Conservation (phyloP, 2,113 vertebrate genomes). For the Falcunculus frontatus region DNA sequence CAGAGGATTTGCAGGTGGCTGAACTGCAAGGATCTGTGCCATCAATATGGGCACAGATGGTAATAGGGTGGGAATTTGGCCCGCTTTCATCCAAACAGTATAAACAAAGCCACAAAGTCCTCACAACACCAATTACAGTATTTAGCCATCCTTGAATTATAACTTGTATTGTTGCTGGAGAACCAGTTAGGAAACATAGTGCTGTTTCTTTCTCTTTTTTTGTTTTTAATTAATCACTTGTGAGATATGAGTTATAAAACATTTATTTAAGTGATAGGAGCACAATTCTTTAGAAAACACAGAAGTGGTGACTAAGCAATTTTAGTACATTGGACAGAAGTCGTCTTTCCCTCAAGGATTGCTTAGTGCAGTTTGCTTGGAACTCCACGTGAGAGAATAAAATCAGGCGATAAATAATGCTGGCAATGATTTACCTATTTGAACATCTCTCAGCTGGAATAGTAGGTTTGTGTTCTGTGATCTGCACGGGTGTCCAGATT, state of each 20-base stretch:
- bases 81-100: not conserved
- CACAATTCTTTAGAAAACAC: not conserved
- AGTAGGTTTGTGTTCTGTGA: not conserved
- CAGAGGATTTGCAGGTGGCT: not conserved
- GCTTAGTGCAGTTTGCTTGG: not conserved
- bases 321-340: not conserved
- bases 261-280: not conserved
- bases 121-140: not conserved
- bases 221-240: not conserved
- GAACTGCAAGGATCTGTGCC: not conserved
- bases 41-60: not conserved
- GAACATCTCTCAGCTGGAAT: not conserved
- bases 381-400: not conserved
- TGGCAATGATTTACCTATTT: not conserved
- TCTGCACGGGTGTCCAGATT: not conserved
- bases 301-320: not conserved
- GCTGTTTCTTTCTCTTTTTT: not conserved
- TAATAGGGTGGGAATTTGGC: not conserved
- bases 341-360: not conserved
- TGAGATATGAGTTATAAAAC: not conserved
- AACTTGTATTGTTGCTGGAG: not conserved
- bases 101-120: not conserved
- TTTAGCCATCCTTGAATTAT: not conserved
- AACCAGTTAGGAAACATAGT: not conserved
- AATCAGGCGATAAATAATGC: not conserved